Percentiles rank a stretch among this genome's conserved stretches.
Evolutionary conservation across 2,888 invertebrate species (phyloP).

Genomic region (Eilema griseolum): DNA sequence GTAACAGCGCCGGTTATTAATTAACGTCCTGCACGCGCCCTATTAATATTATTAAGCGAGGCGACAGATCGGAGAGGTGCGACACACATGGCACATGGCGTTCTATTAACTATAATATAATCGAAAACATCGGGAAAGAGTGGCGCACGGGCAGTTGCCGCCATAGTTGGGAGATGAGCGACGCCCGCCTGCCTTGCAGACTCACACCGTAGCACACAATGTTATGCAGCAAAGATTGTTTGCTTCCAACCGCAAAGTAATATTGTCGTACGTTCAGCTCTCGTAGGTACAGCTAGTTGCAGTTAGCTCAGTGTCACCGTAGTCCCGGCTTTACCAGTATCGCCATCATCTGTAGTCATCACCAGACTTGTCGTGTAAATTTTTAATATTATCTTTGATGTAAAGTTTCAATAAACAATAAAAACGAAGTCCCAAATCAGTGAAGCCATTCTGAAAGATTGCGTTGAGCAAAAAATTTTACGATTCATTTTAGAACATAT

Average conservation of each 20-base stretch:
- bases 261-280: not conserved
- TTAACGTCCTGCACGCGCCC: constrained; percentile 24
- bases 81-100: constrained; percentile 16
- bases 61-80: constrained; percentile 14
- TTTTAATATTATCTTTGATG: no score
- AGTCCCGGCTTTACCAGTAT: not conserved
- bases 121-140: not conserved
- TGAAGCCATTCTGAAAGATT: no score
- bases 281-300: no score
- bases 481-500: no score
- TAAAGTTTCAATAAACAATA: no score
- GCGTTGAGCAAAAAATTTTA: no score
- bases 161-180: constrained; percentile 15
- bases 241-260: not conserved
- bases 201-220: not conserved
- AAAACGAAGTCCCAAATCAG: no score
- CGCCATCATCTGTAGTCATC: no score
- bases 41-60: constrained; percentile 32
- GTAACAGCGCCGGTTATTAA: constrained; percentile 20
- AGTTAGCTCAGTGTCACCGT: not conserved
- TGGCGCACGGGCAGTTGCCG: not conserved
- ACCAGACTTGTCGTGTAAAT: no score
- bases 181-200: not conserved
- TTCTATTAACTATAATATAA: constrained; percentile 12
- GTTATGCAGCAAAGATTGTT: no score